Percentiles rank a stretch among this genome's conserved stretches.
Conservation (phyloP, 2,888 invertebrate genomes). For the Quadroppia sp. region DNA sequence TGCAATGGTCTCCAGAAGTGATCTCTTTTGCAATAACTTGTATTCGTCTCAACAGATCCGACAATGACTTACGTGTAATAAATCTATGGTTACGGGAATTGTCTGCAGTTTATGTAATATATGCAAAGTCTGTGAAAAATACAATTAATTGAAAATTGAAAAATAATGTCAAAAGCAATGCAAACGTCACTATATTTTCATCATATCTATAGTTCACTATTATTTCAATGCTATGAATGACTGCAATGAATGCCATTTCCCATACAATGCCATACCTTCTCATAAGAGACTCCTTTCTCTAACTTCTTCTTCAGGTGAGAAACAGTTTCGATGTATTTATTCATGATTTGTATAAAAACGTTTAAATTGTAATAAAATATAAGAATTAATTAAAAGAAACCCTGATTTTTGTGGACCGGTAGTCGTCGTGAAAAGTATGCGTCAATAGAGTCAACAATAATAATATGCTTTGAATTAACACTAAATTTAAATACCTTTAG, state of each 20-base stretch:
- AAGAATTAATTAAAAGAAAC: neutral
- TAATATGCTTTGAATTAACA: no score
- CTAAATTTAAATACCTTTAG: no score
- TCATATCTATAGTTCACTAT: no score
- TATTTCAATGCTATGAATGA: no score
- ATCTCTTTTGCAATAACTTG: neutral
- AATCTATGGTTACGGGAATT: slow-evolving; percentile 35
- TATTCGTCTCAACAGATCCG: neutral
- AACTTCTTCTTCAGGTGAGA: slow-evolving; percentile 40
- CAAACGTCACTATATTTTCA: slow-evolving; percentile 1
- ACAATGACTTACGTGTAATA: slow-evolving; percentile 23
- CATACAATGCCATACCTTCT: slow-evolving; percentile 33
- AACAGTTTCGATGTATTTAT: slow-evolving; percentile 36
- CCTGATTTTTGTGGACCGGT: no score
- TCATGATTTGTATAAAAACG: slow-evolving; percentile 31
- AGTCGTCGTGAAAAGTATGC: no score
- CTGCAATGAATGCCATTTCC: neutral
- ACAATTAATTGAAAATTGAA: slow-evolving; percentile 5
- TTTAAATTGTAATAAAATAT: no score
- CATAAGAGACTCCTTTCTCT: slow-evolving; percentile 41
- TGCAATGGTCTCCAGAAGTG: no score
- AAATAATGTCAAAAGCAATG: slow-evolving; percentile 9
- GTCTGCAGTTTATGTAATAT: slow-evolving; percentile 41
- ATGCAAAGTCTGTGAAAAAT: slow-evolving; percentile 38
- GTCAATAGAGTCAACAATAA: no score